Evolutionary conservation across 2,888 invertebrate species (phyloP).

Genomic region (Pantelozetes paolii): DNA sequence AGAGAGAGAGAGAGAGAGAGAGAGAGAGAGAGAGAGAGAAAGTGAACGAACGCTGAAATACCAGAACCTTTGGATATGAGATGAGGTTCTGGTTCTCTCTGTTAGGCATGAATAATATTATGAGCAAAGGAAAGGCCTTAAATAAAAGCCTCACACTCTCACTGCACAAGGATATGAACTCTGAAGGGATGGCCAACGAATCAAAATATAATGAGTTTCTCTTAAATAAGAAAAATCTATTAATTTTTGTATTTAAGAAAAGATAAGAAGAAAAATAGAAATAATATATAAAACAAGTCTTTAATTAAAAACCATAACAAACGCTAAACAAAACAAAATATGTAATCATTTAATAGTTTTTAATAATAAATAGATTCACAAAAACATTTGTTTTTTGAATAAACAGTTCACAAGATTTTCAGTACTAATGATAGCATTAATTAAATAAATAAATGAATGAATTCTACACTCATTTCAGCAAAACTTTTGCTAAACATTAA

Average conservation of each 20-base stretch:
- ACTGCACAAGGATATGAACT: constrained; percentile 16
- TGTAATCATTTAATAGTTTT: neutral
- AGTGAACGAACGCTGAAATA: neutral
- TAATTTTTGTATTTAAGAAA: constrained; percentile 2
- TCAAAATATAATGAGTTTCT: constrained; percentile 30
- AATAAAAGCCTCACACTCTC: neutral
- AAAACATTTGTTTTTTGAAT: neutral
- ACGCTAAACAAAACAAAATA: neutral
- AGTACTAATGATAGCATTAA: neutral
- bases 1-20: constrained; percentile 30
- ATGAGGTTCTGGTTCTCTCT: neutral
- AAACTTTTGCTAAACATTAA: constrained; percentile 4
- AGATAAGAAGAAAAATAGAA: neutral
- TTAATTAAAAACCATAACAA: neutral
- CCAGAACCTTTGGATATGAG: neutral
- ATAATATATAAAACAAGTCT: constrained; percentile 3
- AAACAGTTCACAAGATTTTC: neutral
- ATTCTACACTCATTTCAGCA: neutral
- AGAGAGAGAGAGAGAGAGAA: constrained; percentile 1
- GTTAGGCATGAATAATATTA: constrained; percentile 24
- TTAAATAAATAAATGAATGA: constrained; percentile 19
- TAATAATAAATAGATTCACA: neutral
- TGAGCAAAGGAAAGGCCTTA: neutral
- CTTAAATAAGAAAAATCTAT: constrained; percentile 2
- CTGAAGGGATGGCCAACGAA: constrained; percentile 16